phyloP scores from a whole-genome alignment of 2,113 vertebrate species.

The Myocastor coypus region DNA sequence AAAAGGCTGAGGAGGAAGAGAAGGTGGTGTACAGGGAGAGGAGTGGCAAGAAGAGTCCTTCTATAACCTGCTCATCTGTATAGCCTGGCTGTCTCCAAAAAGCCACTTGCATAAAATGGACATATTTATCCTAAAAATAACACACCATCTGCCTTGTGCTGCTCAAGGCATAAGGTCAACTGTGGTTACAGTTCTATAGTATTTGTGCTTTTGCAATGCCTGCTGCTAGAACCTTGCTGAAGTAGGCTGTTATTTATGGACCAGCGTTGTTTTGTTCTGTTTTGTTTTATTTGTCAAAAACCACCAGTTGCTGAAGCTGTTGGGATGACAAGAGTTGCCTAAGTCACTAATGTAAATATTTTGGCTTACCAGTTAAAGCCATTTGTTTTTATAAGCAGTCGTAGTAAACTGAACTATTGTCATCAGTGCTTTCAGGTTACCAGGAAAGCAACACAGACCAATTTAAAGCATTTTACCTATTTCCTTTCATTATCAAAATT shows the following conservation, averaged over 20 bases:
- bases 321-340: conserved; percentile 30
- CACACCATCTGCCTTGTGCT: neutral
- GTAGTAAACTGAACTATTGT: neutral
- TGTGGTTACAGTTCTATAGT: conserved; percentile 36
- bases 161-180: conserved; percentile 61
- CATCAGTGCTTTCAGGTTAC: neutral
- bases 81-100: neutral
- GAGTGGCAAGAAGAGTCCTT: neutral
- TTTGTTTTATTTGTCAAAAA: conserved; percentile 54
- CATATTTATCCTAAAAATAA: neutral
- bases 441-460: neutral
- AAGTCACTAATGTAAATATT: neutral
- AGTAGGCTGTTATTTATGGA: conserved; percentile 80
- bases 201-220: conserved; percentile 33
- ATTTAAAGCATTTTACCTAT: neutral
- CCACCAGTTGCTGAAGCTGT: conserved; percentile 59
- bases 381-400: neutral
- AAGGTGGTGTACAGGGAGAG: neutral
- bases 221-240: conserved; percentile 53
- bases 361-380: neutral
- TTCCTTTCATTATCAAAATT: conserved; percentile 58
- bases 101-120: neutral
- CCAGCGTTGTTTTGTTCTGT: neutral
- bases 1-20: neutral
- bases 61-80: neutral